A percentile compares a stretch with the other conserved stretches of the same genome.
Evolutionary conservation across 2,797 vertebrate genomes (phyloP).

Genomic region (Coracias cyanogaster): DNA sequence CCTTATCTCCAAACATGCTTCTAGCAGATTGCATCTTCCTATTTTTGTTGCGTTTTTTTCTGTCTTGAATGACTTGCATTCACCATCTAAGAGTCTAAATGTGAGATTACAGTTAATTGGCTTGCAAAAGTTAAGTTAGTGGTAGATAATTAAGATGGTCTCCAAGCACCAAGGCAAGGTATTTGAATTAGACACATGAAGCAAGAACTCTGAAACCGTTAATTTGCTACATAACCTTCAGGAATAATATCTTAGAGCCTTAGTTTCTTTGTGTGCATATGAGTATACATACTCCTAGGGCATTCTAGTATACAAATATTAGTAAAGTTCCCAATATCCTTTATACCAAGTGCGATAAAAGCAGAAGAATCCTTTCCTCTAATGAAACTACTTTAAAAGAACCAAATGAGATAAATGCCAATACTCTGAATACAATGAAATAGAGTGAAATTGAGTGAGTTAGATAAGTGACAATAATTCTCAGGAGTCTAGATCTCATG

Average conservation of each 20-base stretch:
- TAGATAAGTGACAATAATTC: not conserved
- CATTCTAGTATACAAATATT: not conserved
- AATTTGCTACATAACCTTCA: not conserved
- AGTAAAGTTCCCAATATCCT: not conserved
- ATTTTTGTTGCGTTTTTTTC: not conserved
- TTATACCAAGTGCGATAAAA: not conserved
- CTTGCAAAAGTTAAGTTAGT: conserved; percentile 18
- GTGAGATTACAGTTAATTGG: conserved; percentile 20
- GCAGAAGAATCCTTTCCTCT: not conserved
- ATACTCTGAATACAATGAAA: not conserved
- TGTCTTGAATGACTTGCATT: not conserved
- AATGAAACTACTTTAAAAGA: not conserved
- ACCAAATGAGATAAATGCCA: not conserved
- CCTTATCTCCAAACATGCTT: conserved; percentile 18
- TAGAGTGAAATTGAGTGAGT: not conserved
- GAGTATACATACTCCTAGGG: not conserved
- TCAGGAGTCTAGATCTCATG: not conserved
- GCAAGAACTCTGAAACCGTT: not conserved
- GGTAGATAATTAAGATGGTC: not conserved
- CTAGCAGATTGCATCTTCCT: not conserved
- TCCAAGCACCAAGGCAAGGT: not conserved
- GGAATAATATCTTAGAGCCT: not conserved
- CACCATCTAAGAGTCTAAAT: not conserved
- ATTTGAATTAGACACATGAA: not conserved
- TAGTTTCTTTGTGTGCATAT: not conserved